Conservation (phyloP, 2,113 vertebrate genomes). For the Cathartes aura region DNA sequence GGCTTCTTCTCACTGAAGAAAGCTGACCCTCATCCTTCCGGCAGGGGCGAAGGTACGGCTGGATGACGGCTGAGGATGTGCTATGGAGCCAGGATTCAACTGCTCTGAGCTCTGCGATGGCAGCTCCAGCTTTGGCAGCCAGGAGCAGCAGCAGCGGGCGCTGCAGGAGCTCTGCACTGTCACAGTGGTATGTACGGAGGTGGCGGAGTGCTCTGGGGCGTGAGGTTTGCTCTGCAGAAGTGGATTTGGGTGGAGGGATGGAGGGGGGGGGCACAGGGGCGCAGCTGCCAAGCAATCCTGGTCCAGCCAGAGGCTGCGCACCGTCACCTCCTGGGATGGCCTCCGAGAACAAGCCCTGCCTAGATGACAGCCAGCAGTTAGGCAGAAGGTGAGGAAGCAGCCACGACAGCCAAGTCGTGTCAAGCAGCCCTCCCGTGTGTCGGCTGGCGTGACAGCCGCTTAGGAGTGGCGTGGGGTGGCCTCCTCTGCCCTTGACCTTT, state of each 20-base stretch:
- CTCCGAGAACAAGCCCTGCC: background rate
- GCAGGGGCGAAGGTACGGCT: background rate
- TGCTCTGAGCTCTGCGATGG: conserved; percentile 86
- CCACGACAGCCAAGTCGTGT: background rate
- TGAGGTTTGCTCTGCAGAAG: background rate
- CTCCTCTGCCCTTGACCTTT: background rate
- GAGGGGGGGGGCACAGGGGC: background rate
- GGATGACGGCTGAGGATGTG: conserved; percentile 57
- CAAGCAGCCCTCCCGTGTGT: background rate
- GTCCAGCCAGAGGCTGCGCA: background rate
- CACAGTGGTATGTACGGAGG: conserved; percentile 74
- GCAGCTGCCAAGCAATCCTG: background rate
- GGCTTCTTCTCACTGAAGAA: background rate
- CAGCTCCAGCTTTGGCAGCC: conserved; percentile 72
- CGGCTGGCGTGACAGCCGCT: rapidly evolving
- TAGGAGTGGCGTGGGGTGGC: background rate
- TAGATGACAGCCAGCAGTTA: background rate
- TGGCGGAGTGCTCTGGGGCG: rapidly evolving
- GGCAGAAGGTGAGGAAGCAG: background rate
- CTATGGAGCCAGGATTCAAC: conserved; percentile 89
- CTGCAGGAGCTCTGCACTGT: conserved; percentile 87
- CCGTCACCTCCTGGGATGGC: background rate
- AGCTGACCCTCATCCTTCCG: background rate
- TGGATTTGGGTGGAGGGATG: background rate
- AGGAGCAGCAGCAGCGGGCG: conserved; percentile 70